Evolutionary conservation across 2,113 vertebrate species (phyloP), one percentile per base, ranked within the genome.

Genomic region (Pluvialis apricaria): DNA sequence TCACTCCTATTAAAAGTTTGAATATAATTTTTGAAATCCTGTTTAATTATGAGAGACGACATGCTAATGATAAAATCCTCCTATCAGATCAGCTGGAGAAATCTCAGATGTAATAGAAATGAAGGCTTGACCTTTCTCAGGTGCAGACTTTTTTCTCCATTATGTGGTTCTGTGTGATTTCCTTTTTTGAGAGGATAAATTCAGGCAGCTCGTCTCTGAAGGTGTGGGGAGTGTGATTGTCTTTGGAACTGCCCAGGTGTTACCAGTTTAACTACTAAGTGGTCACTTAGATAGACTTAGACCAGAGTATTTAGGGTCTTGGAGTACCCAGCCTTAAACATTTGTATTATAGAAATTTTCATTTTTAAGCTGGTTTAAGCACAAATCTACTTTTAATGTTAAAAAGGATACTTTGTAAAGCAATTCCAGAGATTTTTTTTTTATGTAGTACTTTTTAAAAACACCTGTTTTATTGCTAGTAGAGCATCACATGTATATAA

Each of bases 251-350:
- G 21, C 3, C 14, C 6, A 18, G 25, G 6, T 44, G 24, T 54
- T 60, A 3, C 2, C 4, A 9, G 10, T 28, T 26, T 12, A 52
- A 2, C 2, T 22, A 11, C 2, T 9, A 29, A 25, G 15, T 32
- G 25, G 4, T 11, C 75, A 34, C 20, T 81, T 66, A 16, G 40
- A 9, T 78, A 8, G 25, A 13, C 3, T 62, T 36, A 16, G 7
- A 45, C 19, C 7, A 40, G 52, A 36, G 17, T 6, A 22, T 76
- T 47, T 29, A 51, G 24, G 14, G 17, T 5, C 15, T 61, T 40
- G 34, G 25, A 36, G 6, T 13, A 13, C 3, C 3, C 13, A 31
- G 11, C 2, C 6, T 22, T 36, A 11, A 86, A 5, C 0, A 0
- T 40, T 52, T 69, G 0, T 34, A 5, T 34, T 12, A 1, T 2